Percentiles rank a stretch among this genome's conserved stretches.
Evolutionary conservation across 1,140 invertebrate species (phyloP).

Genomic region (Manduca sexta): DNA sequence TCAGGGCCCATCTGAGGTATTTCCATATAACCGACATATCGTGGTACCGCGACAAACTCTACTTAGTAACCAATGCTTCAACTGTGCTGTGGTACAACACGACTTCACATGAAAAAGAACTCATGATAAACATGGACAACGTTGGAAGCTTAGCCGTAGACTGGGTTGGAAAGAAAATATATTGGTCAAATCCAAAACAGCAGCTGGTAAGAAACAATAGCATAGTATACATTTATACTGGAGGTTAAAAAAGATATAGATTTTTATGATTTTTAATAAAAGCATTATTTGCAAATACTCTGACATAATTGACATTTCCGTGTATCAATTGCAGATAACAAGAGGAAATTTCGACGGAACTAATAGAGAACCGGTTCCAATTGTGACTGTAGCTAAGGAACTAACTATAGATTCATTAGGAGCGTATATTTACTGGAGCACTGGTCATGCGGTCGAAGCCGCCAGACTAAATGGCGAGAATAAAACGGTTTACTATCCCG

Average conservation of each 20-base stretch:
- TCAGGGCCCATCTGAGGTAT: conserved; percentile 68
- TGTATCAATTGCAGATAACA: conserved; percentile 39
- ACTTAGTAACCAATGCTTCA: conserved; percentile 83
- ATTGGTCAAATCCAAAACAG: conserved; percentile 91
- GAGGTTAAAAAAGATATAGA: neutral
- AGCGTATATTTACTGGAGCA: conserved; percentile 92
- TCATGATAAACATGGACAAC: conserved; percentile 78
- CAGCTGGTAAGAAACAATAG: conserved; percentile 77
- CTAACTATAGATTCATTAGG: conserved; percentile 86
- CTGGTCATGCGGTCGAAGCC: conserved; percentile 85
- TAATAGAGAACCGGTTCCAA: conserved; percentile 81
- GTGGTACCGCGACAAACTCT: conserved; percentile 81
- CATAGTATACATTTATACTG: neutral
- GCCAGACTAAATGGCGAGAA: conserved; percentile 86
- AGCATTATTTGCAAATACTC: too few relatives aligned
- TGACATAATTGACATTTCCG: neutral
- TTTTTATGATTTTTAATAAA: neutral
- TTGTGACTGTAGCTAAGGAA: conserved; percentile 85
- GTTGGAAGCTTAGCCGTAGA: conserved; percentile 89
- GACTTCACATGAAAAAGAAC: conserved; percentile 73
- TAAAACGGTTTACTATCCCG: conserved; percentile 80
- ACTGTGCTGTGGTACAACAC: conserved; percentile 82
- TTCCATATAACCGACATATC: conserved; percentile 78
- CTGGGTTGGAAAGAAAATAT: conserved; percentile 90
- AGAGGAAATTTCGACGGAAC: conserved; percentile 57